These are phyloP conservation scores for Phalanger gymnotis DNA, from an alignment of 2,797 vertebrate species.

Conservation along the genomic window DNA sequence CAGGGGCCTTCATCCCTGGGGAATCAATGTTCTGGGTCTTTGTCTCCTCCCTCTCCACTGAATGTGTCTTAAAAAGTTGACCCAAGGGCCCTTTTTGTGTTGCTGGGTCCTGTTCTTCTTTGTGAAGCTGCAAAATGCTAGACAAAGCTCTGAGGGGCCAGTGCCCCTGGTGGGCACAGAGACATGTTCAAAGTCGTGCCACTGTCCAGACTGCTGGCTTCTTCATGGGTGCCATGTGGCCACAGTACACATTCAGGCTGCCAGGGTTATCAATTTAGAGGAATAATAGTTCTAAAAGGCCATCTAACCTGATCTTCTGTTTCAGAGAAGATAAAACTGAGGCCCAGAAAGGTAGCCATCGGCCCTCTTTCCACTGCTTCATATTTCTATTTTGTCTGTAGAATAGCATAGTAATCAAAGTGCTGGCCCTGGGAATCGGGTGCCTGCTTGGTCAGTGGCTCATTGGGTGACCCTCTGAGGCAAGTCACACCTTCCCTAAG, in stretches of 20 bases:
- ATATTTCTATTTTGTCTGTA: background rate
- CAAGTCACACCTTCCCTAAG: background rate
- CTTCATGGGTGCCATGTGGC: too few species aligned
- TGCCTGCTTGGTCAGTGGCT: background rate
- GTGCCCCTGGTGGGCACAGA: background rate
- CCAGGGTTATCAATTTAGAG: too few species aligned
- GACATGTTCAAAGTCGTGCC: background rate
- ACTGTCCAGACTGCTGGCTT: background rate
- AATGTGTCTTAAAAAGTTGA: background rate
- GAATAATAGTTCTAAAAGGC: too few species aligned
- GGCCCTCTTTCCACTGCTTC: background rate
- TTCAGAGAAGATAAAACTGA: background rate
- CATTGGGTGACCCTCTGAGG: background rate
- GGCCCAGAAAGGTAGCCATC: background rate
- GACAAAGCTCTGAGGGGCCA: background rate
- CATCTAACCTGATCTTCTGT: background rate
- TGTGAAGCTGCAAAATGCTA: background rate
- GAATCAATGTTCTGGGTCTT: background rate
- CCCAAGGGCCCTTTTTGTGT: background rate
- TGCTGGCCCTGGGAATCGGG: background rate
- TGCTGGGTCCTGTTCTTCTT: background rate
- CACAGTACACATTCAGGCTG: background rate
- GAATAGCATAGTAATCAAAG: background rate
- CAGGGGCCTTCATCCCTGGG: background rate
- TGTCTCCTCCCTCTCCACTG: background rate